Percentiles rank a stretch among this genome's conserved stretches.
phyloP scores from a whole-genome alignment of 2,797 vertebrate genomes.

The Myotis vivesi region DNA sequence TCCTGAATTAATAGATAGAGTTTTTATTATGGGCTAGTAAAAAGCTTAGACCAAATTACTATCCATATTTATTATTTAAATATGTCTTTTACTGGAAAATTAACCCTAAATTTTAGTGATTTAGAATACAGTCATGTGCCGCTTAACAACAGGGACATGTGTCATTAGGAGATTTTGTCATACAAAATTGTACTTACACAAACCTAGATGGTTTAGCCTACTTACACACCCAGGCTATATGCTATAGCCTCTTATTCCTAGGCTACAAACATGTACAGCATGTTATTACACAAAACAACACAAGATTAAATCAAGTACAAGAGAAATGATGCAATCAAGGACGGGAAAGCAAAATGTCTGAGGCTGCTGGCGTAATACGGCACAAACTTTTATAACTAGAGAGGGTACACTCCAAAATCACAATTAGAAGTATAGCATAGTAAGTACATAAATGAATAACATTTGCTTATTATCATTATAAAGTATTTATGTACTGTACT shows the following conservation, averaged over 20 bases:
- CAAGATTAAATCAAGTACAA: background rate
- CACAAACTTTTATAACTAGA: background rate
- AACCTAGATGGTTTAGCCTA: background rate
- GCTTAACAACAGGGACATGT: background rate
- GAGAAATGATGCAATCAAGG: background rate
- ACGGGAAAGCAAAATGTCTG: background rate
- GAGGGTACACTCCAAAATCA: background rate
- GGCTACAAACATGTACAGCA: background rate
- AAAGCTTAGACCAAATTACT: background rate
- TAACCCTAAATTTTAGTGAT: background rate
- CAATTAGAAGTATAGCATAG: background rate
- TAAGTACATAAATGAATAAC: background rate
- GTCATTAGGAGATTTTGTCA: background rate
- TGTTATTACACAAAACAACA: background rate
- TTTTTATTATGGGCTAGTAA: background rate
- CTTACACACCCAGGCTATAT: background rate
- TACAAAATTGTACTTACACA: background rate
- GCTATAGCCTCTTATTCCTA: background rate
- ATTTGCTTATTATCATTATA: background rate
- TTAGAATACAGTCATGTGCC: background rate
- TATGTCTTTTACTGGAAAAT: background rate
- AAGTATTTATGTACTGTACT: background rate
- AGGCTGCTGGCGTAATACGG: background rate
- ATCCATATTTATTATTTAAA: constrained; percentile 21
- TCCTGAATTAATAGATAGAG: background rate